Evolutionary conservation across 2,888 invertebrate species (phyloP).

Genomic region (Metacarcinus magister): DNA sequence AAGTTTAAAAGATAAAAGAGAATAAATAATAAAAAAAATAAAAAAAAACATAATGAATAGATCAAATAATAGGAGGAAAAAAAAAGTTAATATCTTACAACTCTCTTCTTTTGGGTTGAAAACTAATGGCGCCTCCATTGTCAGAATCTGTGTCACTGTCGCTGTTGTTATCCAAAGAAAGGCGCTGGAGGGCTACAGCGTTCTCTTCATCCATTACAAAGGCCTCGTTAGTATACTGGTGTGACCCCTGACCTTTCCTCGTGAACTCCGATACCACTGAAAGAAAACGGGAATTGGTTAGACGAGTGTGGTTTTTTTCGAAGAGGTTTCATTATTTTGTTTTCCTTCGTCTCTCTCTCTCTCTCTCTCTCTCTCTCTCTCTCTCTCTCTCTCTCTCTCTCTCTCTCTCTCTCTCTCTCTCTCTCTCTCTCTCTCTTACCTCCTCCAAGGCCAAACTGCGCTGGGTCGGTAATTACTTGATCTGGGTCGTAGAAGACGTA

Average conservation of each 20-base stretch:
- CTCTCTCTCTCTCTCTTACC: constrained; percentile 61
- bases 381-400: constrained; percentile 26
- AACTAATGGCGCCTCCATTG: neutral
- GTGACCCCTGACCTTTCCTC: neutral
- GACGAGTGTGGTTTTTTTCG: too few relatives aligned
- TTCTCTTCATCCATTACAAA: constrained; percentile 29
- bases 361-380: constrained; percentile 26
- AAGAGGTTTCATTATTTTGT: too few relatives aligned
- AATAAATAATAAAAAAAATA: neutral
- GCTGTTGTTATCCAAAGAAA: neutral
- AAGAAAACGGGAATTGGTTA: neutral
- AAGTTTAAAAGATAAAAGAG: neutral
- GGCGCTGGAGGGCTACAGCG: neutral
- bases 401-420: constrained; percentile 26
- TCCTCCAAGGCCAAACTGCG: constrained; percentile 51
- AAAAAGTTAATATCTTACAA: neutral
- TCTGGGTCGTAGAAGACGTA: constrained; percentile 67
- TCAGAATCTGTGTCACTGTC: neutral
- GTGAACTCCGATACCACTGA: neutral
- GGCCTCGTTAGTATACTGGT: neutral
- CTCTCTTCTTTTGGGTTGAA: neutral
- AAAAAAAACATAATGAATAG: neutral
- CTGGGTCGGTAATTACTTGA: constrained; percentile 33
- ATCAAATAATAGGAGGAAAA: neutral
- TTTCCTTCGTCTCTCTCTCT: neutral